Evolutionary conservation across 2,888 invertebrate genomes (phyloP), one percentile per base, ranked within the genome.

Genomic region (Patella caerulea): DNA sequence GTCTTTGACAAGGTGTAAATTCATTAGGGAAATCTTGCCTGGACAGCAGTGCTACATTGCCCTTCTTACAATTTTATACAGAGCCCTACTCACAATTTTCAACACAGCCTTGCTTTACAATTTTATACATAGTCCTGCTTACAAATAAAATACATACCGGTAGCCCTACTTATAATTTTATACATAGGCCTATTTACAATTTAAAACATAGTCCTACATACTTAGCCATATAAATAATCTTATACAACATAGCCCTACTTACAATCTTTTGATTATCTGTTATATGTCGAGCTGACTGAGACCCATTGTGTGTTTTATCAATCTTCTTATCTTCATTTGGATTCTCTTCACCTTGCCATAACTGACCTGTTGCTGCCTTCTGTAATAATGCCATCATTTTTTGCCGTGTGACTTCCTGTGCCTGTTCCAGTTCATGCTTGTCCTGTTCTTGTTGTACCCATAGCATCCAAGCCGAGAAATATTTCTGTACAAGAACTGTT

Each of bases 351-450:
- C 24, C 24, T 14, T 65, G 9, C 83, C 83, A 81, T 19, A 89
- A 81, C 75, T 84, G 85, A 3, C 90, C 90, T 3, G 86, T 82
- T 17, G 89, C 86, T 34, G 90, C 90, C 11, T 90, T 90, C 55
- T 88, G 86, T 53, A 91, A 84, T 74, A 91, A 84, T 19, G 88
- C 85, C 75, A 87, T 83, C 89, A 91, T 91, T 79, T 91, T 91
- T 82, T 81, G 85, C 54, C 87, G 86, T 3, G 90, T 90, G 45
- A 76, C 82, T 24, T 82, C 83, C 82, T 90, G 88, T 9, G 86
- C 87, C 15, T 85, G 78, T 55, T 86, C 84, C 45, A 90, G 73
- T 14, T 86, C 83, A 9, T 80, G 82, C 15, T 86, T 80, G 15
- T 87, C 86, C 73, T 85, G 84, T 73, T 88, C 83, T 78, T 86